Base-by-base conservation (phyloP, 2,888 invertebrate genomes). In the Vandiemenella viatica region DNA sequence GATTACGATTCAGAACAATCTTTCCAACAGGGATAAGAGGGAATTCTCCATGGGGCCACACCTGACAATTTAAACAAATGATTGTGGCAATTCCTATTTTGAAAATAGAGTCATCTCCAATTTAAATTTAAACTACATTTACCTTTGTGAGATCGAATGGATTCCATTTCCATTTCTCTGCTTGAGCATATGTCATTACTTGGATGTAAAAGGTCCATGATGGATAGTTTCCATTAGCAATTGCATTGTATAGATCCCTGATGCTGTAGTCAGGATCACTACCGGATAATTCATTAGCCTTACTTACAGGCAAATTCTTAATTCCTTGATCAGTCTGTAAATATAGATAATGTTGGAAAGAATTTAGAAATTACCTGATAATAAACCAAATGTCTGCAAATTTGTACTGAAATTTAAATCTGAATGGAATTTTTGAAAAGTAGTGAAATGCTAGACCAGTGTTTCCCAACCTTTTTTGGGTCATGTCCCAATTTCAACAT, bases 71-170 rank as follows among this genome's bases (percentile, higher is more conserved):
- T n/a, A n/a, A n/a, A n/a, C n/a, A n/a, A n/a, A n/a, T n/a, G n/a
- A n/a, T n/a, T n/a, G n/a, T n/a, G n/a, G n/a, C n/a, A n/a, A n/a
- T n/a, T n/a, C n/a, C n/a, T n/a, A n/a, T n/a, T n/a, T n/a, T n/a
- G n/a, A 32, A 13, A 18, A 37, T 19, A 13, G 6, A 41, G 13
- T 41, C 8, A n/a, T 40, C 5, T 40, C 8, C 18, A 42, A 15
- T 19, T 3, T 17, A 17, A 43, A 41, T n/a, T n/a, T 10, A 43
- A 2, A 26, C 37, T 15, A 16, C 19, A 18, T 17, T 55, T 60
- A 76, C 76, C 73, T 95, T 95, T 1, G 93, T 95, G 53, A 92
- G 63, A 65, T 96, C 95, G 65, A 96, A 95, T 32, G 93, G 92
- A 73, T 95, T 92, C 68, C 80, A 89, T 58, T 75, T 76, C 62